phyloP scores from a whole-genome alignment of 2,113 vertebrate species.

The Elachura formosa region DNA sequence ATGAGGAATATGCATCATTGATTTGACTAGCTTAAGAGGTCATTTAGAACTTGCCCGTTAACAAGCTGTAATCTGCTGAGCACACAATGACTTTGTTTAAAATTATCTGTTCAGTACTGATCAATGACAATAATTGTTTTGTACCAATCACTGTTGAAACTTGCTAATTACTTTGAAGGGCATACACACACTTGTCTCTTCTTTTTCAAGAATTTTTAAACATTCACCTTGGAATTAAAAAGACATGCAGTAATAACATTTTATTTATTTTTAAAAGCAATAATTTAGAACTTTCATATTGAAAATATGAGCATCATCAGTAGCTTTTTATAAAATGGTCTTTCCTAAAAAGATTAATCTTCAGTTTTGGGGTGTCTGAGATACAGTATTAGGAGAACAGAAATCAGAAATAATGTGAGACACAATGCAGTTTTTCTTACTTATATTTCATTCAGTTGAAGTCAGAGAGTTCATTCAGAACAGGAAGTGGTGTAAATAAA shows the following conservation, averaged over 20 bases:
- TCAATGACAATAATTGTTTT: slow-evolving; percentile 99
- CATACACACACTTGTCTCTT: slow-evolving; percentile 69
- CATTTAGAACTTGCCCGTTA: slow-evolving; percentile 89
- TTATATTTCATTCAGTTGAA: not conserved
- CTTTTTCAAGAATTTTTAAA: slow-evolving; percentile 31
- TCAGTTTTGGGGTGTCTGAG: not conserved
- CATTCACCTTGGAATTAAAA: slow-evolving; percentile 63
- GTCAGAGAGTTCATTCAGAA: not conserved
- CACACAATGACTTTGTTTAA: slow-evolving; percentile 97
- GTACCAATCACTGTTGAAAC: slow-evolving; percentile 90
- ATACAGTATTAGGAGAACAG: not conserved
- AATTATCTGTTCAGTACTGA: slow-evolving; percentile 95
- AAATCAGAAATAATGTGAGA: not conserved
- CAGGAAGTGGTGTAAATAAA: not conserved
- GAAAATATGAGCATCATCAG: not conserved
- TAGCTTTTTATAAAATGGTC: not conserved
- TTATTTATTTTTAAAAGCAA: not conserved
- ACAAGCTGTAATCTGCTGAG: slow-evolving; percentile 88
- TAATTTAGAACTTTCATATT: not conserved
- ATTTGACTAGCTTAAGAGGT: slow-evolving; percentile 98
- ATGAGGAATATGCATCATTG: slow-evolving; percentile 94
- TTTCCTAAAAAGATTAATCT: not conserved
- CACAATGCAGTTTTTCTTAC: not conserved
- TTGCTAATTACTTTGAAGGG: slow-evolving; percentile 95
- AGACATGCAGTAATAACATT: not conserved